These are phyloP conservation scores for Meriones unguiculatus DNA, from an alignment of 2,113 vertebrate species.

Conservation along the genomic window DNA sequence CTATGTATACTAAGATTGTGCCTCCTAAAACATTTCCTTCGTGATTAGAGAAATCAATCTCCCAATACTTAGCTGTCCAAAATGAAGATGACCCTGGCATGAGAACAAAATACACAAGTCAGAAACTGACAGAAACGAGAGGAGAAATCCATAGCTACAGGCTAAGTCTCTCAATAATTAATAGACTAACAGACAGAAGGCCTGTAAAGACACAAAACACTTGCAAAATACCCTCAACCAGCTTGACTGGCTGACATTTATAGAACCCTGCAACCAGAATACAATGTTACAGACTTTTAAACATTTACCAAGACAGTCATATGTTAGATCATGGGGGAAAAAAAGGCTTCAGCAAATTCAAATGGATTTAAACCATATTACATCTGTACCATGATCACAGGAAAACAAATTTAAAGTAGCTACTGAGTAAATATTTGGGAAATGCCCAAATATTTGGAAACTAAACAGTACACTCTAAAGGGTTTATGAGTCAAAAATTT, in stretches of 20 bases:
- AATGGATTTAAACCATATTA: not conserved
- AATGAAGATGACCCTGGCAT: not conserved
- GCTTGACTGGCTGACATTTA: not conserved
- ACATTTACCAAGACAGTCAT: not conserved
- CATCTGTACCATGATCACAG: not conserved
- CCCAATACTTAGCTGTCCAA: not conserved
- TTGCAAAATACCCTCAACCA: not conserved
- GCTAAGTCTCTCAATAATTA: not conserved
- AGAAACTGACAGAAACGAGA: not conserved
- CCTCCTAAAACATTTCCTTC: not conserved
- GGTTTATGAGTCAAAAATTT: not conserved
- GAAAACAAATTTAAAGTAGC: not conserved
- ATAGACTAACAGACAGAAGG: constrained; percentile 9
- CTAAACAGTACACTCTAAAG: not conserved
- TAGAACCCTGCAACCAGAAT: not conserved
- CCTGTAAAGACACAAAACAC: not conserved
- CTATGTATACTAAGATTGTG: not conserved
- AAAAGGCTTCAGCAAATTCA: not conserved
- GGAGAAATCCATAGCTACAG: not conserved
- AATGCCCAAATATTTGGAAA: constrained; percentile 7
- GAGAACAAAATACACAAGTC: not conserved
- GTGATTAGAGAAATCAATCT: not conserved
- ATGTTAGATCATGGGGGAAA: not conserved
- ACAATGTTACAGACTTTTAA: not conserved
- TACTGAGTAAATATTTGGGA: not conserved